Percentiles rank a stretch among this genome's conserved stretches.
Conservation (phyloP, 2,888 invertebrate species). For the Dryobotodes eremita region DNA sequence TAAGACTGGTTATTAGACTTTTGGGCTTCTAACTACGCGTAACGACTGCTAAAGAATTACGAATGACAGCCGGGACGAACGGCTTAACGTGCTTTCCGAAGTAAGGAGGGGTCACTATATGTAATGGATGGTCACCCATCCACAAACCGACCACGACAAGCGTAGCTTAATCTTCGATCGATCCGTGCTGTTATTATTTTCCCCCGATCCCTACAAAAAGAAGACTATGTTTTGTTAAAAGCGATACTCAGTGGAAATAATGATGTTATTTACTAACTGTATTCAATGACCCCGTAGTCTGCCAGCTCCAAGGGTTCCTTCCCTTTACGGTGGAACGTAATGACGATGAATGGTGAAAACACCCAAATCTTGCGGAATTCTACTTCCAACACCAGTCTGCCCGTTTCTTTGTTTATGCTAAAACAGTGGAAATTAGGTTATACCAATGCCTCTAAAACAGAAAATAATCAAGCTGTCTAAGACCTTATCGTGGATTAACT, state of each 20-base stretch:
- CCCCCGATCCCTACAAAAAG: not conserved
- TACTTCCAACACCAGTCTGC: constrained; percentile 69
- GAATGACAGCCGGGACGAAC: not conserved
- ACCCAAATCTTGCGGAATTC: constrained; percentile 57
- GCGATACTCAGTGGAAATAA: not conserved
- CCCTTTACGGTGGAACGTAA: constrained; percentile 67
- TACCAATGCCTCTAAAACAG: not conserved
- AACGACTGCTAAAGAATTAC: not conserved
- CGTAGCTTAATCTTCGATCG: not conserved
- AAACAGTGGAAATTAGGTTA: constrained; percentile 36
- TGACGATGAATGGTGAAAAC: constrained; percentile 57
- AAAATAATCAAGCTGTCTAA: not conserved
- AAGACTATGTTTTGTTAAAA: not conserved
- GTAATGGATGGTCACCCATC: not conserved
- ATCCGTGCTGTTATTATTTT: not conserved
- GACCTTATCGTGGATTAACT: not conserved
- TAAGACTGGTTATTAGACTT: not conserved
- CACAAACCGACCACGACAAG: not conserved
- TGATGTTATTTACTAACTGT: constrained; percentile 63
- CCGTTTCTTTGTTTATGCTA: constrained; percentile 71
- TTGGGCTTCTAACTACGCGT: not conserved
- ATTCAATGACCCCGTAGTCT: constrained; percentile 60
- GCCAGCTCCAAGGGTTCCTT: constrained; percentile 68
- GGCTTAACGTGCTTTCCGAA: not conserved
- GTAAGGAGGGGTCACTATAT: not conserved